Evolutionary conservation across 2,888 invertebrate species (phyloP), one percentile per base, ranked within the genome.

Genomic region (Acleris cristana): DNA sequence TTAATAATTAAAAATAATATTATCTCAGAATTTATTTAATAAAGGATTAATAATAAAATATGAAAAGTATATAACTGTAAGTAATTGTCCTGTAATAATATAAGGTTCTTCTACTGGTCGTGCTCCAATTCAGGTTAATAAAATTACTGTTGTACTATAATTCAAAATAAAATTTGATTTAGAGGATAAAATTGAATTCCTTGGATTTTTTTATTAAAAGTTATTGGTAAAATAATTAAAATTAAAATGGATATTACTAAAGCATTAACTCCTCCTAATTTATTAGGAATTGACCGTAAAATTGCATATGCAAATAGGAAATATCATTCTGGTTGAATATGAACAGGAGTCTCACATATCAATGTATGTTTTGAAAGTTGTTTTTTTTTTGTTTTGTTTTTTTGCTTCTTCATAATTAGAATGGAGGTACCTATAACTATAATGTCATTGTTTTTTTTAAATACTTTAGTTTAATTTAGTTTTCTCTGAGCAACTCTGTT

Each of bases 261-360:
- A 0, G 95, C 95, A 78, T 96, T 88, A 56, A 96, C 96, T 71
- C 96, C 96, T 62, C 96, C 96, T 89, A 96, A 81, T 94, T 97
- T 96, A 90, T 96, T 96, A 7, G 96, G 96, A 67, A 97, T 96
- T 49, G 96, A 96, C 26, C 96, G 96, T 79, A 97, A 75, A 92
- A 97, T 96, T 19, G 96, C 95, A 85, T 96, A 96, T 16, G 96
- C 96, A 93, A 96, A 96, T 92, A 97, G 84, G 79, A 96, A 97
- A 84, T 97, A 97, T 95, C 96, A 97, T 94, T 97, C 96, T 55
- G 96, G 96, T 94, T 96, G 95, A 91, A 96, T 96, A 81, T 96
- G 96, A 8, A 94, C 83, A 0, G 96, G 96, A 0, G 96, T 96
- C n/a, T n/a, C n/a, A n/a, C n/a, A n/a, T n/a, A n/a, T n/a, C n/a